Evolutionary conservation across 2,888 invertebrate species (phyloP).

Genomic region (Macrosiphum euphorbiae): DNA sequence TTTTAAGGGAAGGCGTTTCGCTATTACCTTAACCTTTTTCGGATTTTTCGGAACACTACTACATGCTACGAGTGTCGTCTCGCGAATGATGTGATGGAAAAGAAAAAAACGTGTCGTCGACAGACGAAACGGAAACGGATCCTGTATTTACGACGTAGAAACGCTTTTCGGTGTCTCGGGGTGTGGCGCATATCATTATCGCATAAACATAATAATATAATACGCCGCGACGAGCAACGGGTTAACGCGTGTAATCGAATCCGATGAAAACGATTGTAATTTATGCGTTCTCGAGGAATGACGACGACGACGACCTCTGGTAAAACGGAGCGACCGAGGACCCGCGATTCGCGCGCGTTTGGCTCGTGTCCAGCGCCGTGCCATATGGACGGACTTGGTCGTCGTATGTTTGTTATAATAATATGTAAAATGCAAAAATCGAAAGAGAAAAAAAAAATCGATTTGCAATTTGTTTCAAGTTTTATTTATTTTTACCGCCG

Average conservation of each 20-base stretch:
- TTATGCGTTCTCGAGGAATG: not conserved
- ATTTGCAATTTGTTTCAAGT: constrained; percentile 28
- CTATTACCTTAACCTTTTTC: not conserved
- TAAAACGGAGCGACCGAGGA: constrained; percentile 18
- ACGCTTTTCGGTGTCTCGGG: not conserved
- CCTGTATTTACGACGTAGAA: not conserved
- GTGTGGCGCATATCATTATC: constrained; percentile 13
- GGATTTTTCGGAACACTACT: not conserved
- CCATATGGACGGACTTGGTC: constrained; percentile 1
- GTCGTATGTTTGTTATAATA: not conserved
- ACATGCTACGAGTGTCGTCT: not conserved
- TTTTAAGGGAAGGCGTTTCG: constrained; percentile 16
- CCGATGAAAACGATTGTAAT: not conserved
- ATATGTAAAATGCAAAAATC: not conserved
- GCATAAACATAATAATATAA: not conserved
- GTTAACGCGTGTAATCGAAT: not conserved
- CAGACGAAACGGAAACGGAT: not conserved
- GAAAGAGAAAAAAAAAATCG: constrained; percentile 31
- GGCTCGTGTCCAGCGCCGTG: constrained; percentile 25
- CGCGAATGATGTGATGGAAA: not conserved
- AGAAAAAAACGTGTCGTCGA: not conserved
- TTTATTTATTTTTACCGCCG: constrained; percentile 42
- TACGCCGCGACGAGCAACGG: not conserved
- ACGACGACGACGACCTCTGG: constrained; percentile 21
- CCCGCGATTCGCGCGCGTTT: not conserved